Conservation (phyloP, 2,888 invertebrate species). For the Neoaliturus tenellus region DNA sequence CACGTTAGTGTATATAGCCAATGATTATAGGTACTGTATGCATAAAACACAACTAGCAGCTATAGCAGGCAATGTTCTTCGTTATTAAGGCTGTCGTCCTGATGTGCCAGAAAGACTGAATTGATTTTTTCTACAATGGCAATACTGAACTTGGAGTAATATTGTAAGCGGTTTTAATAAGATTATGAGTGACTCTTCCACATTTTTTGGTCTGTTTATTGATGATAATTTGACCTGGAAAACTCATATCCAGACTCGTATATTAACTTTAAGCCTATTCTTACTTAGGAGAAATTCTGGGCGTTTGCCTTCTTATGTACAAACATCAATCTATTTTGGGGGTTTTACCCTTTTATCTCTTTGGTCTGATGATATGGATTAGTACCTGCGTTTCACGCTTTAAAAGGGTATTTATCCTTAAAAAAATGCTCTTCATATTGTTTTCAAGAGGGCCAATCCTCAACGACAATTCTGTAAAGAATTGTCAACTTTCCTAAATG, state of each 20-base stretch:
- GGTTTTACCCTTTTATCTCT: neutral
- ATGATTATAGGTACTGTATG: no score
- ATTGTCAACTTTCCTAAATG: no score
- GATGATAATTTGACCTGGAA: neutral
- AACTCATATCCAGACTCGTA: neutral
- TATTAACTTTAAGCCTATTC: neutral
- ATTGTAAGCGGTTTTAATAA: neutral
- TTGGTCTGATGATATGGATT: neutral
- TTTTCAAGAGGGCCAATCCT: no score
- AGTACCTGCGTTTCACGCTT: no score
- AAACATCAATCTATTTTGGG: neutral
- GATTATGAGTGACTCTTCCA: neutral
- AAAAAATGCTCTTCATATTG: no score
- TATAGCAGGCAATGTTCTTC: no score
- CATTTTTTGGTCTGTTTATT: neutral
- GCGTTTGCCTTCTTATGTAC: neutral
- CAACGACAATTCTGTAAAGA: no score
- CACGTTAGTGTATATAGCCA: no score
- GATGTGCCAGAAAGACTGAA: neutral
- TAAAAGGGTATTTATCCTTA: no score
- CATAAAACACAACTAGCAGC: no score
- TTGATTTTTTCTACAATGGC: neutral
- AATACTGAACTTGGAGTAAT: neutral
- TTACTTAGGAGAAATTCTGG: neutral
- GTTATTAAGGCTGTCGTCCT: no score